Percentiles rank a stretch among this genome's conserved stretches.
Conservation (phyloP, 1,140 invertebrate genomes). For the Drosophila yakuba region DNA sequence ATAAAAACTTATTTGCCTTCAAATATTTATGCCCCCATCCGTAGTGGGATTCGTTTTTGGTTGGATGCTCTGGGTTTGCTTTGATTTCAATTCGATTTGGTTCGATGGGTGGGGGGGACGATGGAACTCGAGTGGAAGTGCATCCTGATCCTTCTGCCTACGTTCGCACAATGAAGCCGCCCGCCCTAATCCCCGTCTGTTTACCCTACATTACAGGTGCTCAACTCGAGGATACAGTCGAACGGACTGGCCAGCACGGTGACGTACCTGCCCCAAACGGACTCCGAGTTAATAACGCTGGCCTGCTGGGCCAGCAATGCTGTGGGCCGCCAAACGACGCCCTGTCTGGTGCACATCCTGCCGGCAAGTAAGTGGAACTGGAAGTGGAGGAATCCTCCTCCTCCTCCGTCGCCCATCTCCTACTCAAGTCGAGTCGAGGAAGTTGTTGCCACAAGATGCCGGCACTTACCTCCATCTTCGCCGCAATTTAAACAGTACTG, state of each 20-base stretch:
- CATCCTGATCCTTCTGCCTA: slow-evolving; percentile 54
- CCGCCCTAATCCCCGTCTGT: slow-evolving; percentile 50
- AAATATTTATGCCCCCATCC: slow-evolving; percentile 67
- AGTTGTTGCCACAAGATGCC: slow-evolving; percentile 56
- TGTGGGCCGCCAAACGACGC: slow-evolving; percentile 91
- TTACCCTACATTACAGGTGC: slow-evolving; percentile 83
- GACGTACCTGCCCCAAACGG: slow-evolving; percentile 87
- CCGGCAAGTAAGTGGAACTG: slow-evolving; percentile 89
- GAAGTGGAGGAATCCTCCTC: slow-evolving; percentile 13
- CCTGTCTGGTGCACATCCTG: slow-evolving; percentile 92
- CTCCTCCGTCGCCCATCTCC: neutral
- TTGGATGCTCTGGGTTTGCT: neutral
- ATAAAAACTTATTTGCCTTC: slow-evolving; percentile 78
- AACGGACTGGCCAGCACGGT: slow-evolving; percentile 89
- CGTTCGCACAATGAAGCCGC: slow-evolving; percentile 42
- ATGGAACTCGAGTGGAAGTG: neutral
- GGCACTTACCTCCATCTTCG: slow-evolving; percentile 58
- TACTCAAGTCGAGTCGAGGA: slow-evolving; percentile 38
- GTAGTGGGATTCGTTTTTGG: slow-evolving; percentile 3
- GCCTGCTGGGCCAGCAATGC: slow-evolving; percentile 94
- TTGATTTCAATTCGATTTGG: slow-evolving; percentile 13
- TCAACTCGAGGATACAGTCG: slow-evolving; percentile 86
- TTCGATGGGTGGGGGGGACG: neutral
- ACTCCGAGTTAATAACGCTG: slow-evolving; percentile 91
- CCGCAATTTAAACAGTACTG: slow-evolving; percentile 68